A percentile compares a stretch with the other conserved stretches of the same genome.
Evolutionary conservation across 1,140 invertebrate genomes (phyloP).

Genomic region (Maconellicoccus hirsutus): DNA sequence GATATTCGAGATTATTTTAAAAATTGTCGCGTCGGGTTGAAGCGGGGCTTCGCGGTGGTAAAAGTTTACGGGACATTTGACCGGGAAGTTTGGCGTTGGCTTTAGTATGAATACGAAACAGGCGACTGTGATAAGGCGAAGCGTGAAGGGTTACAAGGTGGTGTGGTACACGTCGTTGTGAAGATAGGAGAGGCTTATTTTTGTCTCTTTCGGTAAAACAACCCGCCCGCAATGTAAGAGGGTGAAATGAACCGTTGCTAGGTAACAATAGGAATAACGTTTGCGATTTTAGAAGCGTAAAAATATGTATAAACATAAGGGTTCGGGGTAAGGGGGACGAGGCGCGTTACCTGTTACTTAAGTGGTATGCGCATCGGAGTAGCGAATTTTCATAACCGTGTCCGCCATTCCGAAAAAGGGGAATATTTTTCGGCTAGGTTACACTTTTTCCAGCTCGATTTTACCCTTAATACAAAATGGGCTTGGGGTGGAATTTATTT

Average conservation of each 20-base stretch:
- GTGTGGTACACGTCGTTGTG: no score
- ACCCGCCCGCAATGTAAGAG: conserved; percentile 25
- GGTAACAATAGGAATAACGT: conserved; percentile 29
- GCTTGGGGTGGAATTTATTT: no score
- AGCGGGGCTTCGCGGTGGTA: not conserved
- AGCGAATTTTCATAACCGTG: no score
- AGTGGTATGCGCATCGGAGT: no score
- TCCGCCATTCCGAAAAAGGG: no score
- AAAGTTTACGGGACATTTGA: conserved; percentile 3
- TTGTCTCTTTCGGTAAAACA: not conserved
- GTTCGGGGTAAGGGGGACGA: not conserved
- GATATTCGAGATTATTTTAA: not conserved
- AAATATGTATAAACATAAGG: conserved; percentile 16
- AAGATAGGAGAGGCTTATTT: conserved; percentile 5
- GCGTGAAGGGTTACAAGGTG: no score
- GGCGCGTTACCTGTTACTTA: no score
- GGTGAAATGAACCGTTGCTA: conserved; percentile 32
- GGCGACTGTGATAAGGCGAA: not conserved
- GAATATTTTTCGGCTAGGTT: no score
- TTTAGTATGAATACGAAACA: not conserved
- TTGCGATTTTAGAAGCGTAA: conserved; percentile 15
- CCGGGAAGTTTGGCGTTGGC: not conserved
- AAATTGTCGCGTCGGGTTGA: not conserved
- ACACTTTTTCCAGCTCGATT: no score
- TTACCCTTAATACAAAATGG: no score